phyloP scores from a whole-genome alignment of 2,797 vertebrate species.

The Acanthis flammea region DNA sequence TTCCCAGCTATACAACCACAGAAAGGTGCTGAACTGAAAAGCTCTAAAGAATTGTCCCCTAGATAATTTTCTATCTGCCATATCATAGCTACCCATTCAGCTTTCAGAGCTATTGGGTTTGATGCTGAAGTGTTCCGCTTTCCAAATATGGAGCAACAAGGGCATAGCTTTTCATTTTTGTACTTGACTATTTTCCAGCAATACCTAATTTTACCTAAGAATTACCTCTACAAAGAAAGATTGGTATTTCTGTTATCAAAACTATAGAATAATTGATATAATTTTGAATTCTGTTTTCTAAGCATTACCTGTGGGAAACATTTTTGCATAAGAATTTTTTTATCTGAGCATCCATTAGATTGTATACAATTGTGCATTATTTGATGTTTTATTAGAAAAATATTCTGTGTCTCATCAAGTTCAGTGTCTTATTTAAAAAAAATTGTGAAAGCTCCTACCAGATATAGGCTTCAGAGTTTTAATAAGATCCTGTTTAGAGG shows the following conservation, averaged over 20 bases:
- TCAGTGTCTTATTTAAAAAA: background rate
- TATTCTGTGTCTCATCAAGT: background rate
- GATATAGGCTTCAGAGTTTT: background rate
- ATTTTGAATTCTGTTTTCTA: background rate
- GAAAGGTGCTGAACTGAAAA: background rate
- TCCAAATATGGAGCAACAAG: background rate
- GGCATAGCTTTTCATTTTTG: background rate
- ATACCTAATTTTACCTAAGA: background rate
- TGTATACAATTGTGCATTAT: background rate
- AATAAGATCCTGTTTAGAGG: background rate
- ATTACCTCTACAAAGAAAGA: background rate
- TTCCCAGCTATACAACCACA: background rate
- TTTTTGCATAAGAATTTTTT: background rate
- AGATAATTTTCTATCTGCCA: fast-evolving
- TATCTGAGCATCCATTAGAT: background rate
- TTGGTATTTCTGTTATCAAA: background rate
- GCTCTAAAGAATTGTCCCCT: background rate
- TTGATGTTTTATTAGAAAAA: background rate
- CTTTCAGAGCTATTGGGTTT: background rate
- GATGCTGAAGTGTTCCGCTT: background rate
- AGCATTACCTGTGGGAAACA: background rate
- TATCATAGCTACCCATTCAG: background rate
- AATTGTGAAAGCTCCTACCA: background rate
- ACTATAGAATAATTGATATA: background rate
- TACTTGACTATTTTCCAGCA: background rate